Percentiles rank a stretch among this genome's conserved stretches.
Evolutionary conservation across 2,888 invertebrate species (phyloP).

Genomic region (Bombyx huttoni): DNA sequence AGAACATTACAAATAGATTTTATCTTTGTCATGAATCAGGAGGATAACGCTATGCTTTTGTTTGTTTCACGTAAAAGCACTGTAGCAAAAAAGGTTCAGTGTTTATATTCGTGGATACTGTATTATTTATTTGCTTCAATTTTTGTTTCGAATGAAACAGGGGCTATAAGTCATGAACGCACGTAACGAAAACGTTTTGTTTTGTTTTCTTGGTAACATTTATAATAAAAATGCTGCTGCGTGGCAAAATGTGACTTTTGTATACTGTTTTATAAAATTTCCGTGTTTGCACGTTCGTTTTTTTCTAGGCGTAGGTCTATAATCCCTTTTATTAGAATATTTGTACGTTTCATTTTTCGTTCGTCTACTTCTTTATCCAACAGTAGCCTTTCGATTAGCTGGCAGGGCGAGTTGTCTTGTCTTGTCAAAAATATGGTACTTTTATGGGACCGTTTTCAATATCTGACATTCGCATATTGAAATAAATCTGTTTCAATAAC

Average conservation of each 20-base stretch:
- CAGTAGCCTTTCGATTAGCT: no score
- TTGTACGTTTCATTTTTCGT: no score
- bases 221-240: not conserved
- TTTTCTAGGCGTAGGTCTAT: no score
- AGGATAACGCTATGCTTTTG: slow-evolving; percentile 22
- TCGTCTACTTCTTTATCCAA: no score
- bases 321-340: no score
- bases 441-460: no score
- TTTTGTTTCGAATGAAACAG: slow-evolving; percentile 5
- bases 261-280: no score
- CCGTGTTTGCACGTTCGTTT: no score
- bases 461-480: no score
- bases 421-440: no score
- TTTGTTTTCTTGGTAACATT: slow-evolving; percentile 1
- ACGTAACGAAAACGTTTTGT: not conserved
- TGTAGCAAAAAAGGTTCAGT: slow-evolving; percentile 15
- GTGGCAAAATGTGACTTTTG: not conserved
- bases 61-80: slow-evolving; percentile 21
- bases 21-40: slow-evolving; percentile 26
- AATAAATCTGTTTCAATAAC: no score
- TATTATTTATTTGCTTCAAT: slow-evolving; percentile 17
- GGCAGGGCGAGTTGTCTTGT: no score
- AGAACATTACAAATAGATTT: slow-evolving; percentile 23
- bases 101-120: slow-evolving; percentile 13
- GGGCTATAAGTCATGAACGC: slow-evolving; percentile 3